phyloP scores from a whole-genome alignment of 2,113 vertebrate genomes.

The Syrmaticus mikado region DNA sequence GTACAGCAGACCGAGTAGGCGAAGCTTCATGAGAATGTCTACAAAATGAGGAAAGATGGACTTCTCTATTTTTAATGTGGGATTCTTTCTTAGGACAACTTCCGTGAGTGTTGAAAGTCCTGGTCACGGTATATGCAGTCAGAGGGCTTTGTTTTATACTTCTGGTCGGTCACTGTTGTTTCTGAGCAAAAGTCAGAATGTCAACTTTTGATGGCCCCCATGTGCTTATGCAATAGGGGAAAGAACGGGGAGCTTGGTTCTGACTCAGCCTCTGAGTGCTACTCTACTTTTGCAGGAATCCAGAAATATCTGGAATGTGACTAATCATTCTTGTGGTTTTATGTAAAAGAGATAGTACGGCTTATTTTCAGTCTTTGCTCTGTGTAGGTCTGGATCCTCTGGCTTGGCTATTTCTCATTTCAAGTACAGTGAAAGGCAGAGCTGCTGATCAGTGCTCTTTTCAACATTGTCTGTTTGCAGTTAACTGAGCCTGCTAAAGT shows the following conservation, averaged over 20 bases:
- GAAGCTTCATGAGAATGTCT: neutral
- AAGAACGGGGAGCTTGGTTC: slow-evolving; percentile 7
- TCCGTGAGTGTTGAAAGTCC: neutral
- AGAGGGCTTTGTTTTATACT: neutral
- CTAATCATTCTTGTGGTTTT: slow-evolving; percentile 44
- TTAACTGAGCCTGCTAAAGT: neutral
- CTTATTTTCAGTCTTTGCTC: neutral
- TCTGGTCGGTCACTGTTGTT: neutral
- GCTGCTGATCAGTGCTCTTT: neutral
- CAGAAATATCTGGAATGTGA: slow-evolving; percentile 58
- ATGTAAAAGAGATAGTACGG: slow-evolving; percentile 20
- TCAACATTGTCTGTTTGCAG: neutral
- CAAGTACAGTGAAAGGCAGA: neutral
- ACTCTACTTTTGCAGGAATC: slow-evolving; percentile 32
- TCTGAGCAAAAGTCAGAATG: neutral
- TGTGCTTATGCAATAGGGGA: neutral
- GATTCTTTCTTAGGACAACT: neutral
- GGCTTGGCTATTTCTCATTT: neutral
- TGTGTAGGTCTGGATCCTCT: neutral
- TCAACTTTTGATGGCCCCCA: neutral
- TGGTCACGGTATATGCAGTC: neutral
- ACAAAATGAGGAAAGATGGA: neutral
- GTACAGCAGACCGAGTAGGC: neutral
- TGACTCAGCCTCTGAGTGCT: slow-evolving; percentile 41
- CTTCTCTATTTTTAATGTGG: neutral